Conservation (phyloP, 2,797 vertebrate genomes). For the Kryptopterus vitreolus region DNA sequence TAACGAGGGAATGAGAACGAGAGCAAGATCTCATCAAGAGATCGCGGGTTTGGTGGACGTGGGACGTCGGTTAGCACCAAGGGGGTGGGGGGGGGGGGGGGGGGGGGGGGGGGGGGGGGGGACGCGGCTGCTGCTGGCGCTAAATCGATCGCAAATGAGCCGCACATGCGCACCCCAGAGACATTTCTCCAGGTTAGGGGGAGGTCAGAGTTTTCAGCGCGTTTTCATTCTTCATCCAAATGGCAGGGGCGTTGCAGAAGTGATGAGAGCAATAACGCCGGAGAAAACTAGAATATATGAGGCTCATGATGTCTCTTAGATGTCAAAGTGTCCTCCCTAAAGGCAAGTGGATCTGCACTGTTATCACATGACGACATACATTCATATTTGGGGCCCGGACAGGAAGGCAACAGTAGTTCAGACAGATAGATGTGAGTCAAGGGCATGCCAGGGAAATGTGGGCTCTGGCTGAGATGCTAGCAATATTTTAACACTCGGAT, state of each 20-base stretch:
- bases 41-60: not conserved
- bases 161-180: conserved; percentile 15
- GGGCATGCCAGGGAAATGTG: not conserved
- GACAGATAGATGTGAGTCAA: conserved; percentile 13
- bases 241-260: conserved; percentile 21
- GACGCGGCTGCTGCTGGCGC: conserved; percentile 1
- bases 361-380: conserved; percentile 10
- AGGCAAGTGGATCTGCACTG: conserved; percentile 19
- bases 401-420: conserved; percentile 22
- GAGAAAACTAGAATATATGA: conserved; percentile 38
- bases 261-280: conserved; percentile 39
- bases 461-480: not conserved
- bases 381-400: conserved; percentile 12
- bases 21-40: not conserved
- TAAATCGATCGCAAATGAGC: conserved; percentile 47
- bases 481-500: not conserved
- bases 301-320: conserved; percentile 24
- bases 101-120: no score
- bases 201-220: conserved; percentile 40
- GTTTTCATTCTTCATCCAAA: conserved; percentile 40
- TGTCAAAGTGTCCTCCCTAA: conserved; percentile 42
- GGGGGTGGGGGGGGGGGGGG: no score
- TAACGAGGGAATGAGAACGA: not conserved
- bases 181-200: conserved; percentile 45
- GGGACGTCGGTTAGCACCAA: conserved; percentile 6